Evolutionary conservation across 2,888 invertebrate species (phyloP).

Genomic region (Bellardia pandia): DNA sequence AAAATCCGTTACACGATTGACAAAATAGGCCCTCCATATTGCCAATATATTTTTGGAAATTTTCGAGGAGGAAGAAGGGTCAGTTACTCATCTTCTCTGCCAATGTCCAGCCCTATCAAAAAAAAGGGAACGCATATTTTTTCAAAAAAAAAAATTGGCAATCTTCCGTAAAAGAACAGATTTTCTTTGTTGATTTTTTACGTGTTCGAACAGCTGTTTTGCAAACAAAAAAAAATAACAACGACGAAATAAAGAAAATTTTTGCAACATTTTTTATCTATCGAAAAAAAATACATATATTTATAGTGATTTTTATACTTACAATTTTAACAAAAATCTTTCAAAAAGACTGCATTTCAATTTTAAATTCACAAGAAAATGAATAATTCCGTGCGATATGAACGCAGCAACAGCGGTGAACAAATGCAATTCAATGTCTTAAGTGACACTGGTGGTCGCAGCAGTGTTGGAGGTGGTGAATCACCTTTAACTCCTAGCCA

Average conservation of each 20-base stretch:
- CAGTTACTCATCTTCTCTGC: too few species aligned
- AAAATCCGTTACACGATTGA: too few species aligned
- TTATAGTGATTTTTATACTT: conserved; percentile 19
- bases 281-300: conserved; percentile 22
- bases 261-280: conserved; percentile 48
- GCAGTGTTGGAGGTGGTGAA: conserved; percentile 68
- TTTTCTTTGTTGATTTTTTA: conserved; percentile 48
- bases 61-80: too few species aligned
- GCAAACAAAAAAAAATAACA: conserved; percentile 42
- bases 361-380: conserved; percentile 70
- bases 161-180: background rate
- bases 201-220: conserved; percentile 35
- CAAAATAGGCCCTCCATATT: too few species aligned
- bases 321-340: conserved; percentile 3
- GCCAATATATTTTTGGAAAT: too few species aligned
- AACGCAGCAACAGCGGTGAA: conserved; percentile 74
- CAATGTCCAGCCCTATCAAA: too few species aligned
- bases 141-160: conserved; percentile 15
- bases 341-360: conserved; percentile 48
- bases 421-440: conserved; percentile 78
- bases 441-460: conserved; percentile 37
- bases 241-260: conserved; percentile 61
- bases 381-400: conserved; percentile 80
- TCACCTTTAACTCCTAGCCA: conserved; percentile 73
- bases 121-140: too few species aligned